Conservation (phyloP, 2,113 vertebrate species). For the Plectropomus leopardus region DNA sequence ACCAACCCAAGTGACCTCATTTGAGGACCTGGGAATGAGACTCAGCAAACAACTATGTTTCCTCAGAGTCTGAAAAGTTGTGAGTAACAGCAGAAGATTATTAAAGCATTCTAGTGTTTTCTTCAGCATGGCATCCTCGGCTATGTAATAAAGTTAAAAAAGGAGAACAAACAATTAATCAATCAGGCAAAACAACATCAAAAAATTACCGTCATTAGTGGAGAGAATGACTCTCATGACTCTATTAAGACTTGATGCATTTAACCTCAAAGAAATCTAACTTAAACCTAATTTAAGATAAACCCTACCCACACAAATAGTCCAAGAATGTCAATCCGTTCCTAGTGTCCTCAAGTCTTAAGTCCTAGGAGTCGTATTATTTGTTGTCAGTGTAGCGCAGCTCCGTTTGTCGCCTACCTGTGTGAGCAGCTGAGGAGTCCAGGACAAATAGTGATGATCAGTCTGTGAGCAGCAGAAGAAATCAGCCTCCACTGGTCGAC, state of each 20-base stretch:
- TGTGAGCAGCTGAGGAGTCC: slow-evolving; percentile 36
- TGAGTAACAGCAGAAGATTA: neutral
- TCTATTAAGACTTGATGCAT: neutral
- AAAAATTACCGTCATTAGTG: neutral
- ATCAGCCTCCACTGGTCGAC: slow-evolving; percentile 40
- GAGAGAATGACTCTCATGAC: too few species aligned
- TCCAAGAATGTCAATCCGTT: neutral
- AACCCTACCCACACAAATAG: neutral
- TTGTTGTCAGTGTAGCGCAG: neutral
- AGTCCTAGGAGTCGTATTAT: neutral
- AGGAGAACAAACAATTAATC: neutral
- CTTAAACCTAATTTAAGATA: neutral
- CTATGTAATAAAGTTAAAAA: neutral
- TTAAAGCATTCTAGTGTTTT: neutral
- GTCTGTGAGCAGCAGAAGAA: slow-evolving; percentile 47
- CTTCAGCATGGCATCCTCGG: neutral
- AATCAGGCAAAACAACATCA: neutral
- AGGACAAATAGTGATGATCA: slow-evolving; percentile 27
- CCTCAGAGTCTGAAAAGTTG: too few species aligned
- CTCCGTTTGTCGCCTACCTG: slow-evolving; percentile 61
- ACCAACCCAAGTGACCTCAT: too few species aligned
- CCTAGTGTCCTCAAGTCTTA: neutral
- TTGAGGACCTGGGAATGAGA: too few species aligned
- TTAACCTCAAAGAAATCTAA: neutral
- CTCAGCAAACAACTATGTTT: too few species aligned